These are phyloP conservation scores for Chloroclysta siterata DNA, from an alignment of 2,888 invertebrate species.

Conservation along the genomic window DNA sequence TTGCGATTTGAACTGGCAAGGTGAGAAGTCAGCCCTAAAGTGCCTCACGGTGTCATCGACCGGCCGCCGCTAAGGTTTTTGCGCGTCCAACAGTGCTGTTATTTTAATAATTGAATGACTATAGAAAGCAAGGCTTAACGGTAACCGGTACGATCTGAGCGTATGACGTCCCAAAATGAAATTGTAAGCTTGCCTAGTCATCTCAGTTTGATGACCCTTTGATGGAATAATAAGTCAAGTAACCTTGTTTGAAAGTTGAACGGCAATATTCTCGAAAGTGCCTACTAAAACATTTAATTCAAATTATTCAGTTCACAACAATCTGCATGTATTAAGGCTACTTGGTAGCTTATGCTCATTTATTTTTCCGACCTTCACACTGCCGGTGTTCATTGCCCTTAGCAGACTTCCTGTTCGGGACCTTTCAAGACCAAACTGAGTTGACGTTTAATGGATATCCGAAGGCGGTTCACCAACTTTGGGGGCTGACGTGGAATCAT, in stretches of 20 bases:
- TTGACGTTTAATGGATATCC: slow-evolving; percentile 51
- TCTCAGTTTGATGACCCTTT: slow-evolving; percentile 29
- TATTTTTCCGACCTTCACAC: slow-evolving; percentile 66
- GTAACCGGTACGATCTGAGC: slow-evolving; percentile 56
- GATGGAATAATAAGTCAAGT: slow-evolving; percentile 19
- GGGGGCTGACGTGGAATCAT: slow-evolving; percentile 29
- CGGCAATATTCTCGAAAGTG: slow-evolving; percentile 17
- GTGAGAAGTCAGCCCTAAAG: slow-evolving; percentile 80
- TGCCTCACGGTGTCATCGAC: slow-evolving; percentile 80
- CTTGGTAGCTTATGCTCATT: slow-evolving; percentile 37
- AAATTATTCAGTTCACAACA: slow-evolving; percentile 27
- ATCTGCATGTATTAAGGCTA: slow-evolving; percentile 29
- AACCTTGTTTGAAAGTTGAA: slow-evolving; percentile 26
- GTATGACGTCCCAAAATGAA: slow-evolving; percentile 48
- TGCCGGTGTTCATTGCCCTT: slow-evolving; percentile 69
- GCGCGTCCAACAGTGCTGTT: slow-evolving; percentile 78
- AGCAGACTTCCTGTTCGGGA: slow-evolving; percentile 62
- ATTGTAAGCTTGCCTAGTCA: slow-evolving; percentile 39
- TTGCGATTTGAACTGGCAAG: slow-evolving; percentile 62
- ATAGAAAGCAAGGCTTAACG: slow-evolving; percentile 72
- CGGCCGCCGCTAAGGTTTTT: slow-evolving; percentile 76
- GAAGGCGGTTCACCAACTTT: slow-evolving; percentile 40
- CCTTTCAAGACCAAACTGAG: slow-evolving; percentile 56
- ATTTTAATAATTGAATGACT: slow-evolving; percentile 81
- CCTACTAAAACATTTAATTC: slow-evolving; percentile 27